Conservation (phyloP, 2,888 invertebrate genomes). For the Leptinotarsa juncta region DNA sequence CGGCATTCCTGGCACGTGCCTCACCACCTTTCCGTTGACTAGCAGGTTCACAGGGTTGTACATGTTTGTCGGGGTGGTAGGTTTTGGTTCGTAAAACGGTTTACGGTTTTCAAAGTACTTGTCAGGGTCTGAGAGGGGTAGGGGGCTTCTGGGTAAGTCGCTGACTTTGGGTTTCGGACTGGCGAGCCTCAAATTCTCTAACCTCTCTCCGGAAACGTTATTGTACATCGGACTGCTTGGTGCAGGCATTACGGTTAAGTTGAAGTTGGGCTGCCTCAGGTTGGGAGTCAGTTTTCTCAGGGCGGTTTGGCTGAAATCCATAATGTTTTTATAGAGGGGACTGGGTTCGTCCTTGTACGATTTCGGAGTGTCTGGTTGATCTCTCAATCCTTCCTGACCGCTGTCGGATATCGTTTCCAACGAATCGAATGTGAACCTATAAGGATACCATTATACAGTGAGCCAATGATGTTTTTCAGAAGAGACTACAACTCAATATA, state of each 20-base stretch:
- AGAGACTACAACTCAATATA: no score
- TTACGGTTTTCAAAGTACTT: slow-evolving; percentile 7
- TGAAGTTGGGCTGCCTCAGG: slow-evolving; percentile 61
- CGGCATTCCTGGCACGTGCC: slow-evolving; percentile 89
- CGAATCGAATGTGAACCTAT: slow-evolving; percentile 45
- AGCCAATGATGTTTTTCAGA: no score
- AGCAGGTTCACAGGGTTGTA: slow-evolving; percentile 68
- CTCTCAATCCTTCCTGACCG: slow-evolving; percentile 25
- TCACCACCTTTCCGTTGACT: slow-evolving; percentile 80
- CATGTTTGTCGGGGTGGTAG: slow-evolving; percentile 58
- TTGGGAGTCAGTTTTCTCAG: slow-evolving; percentile 64
- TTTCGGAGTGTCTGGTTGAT: slow-evolving; percentile 20
- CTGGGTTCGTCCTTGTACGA: slow-evolving; percentile 36
- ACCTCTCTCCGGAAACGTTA: slow-evolving; percentile 17
- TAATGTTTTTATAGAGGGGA: slow-evolving; percentile 57
- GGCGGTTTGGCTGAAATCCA: slow-evolving; percentile 66
- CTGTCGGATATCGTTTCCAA: slow-evolving; percentile 11
- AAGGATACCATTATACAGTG: no score
- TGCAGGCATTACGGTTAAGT: slow-evolving; percentile 55
- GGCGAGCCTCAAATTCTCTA: slow-evolving; percentile 21
- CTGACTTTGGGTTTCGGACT: slow-evolving; percentile 26
- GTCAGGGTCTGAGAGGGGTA: background rate
- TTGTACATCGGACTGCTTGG: slow-evolving; percentile 51
- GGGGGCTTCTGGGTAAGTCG: slow-evolving; percentile 27
- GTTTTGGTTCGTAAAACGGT: slow-evolving; percentile 31